Evolutionary conservation across 1,140 invertebrate species (phyloP), one percentile per base, ranked within the genome.

Genomic region (Mya arenaria): DNA sequence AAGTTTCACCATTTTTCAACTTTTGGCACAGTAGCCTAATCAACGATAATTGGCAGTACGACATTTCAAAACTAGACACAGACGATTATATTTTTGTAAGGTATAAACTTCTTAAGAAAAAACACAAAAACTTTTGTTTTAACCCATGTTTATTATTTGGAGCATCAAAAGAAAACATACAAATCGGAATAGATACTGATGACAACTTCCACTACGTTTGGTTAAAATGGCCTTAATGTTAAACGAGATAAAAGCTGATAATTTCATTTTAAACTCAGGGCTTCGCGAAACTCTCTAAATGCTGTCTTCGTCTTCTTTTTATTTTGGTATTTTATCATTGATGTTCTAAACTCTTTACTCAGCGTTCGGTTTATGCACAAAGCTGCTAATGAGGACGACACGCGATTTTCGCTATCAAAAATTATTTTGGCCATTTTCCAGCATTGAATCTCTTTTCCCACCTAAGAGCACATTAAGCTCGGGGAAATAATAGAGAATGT

Each of bases 101-200:
- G 15, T 63, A 34, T 36, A 60, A 32, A 28, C 17, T 60, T 1
- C 58, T 4, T n/a, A 60, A 60, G 19, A 60, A 60, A 17, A 60
- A 60, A 60, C 58, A 60, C 58, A 60, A 60, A 32, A 60, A 60
- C 58, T 60, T 32, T 17, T 60, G 58, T 60, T 60, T 60, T 32
- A 60, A 60, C 19, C 58, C 58, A 60, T 60, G 58, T 60, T 5
- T 60, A 32, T 60, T 60, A 60, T 60, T 60, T 32, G 58, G 58
- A 4, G 58, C 58, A 28, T 32, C 58, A 2, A 60, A 60, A 28
- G 58, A 60, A 60, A 25, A 13, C 10, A 1, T 60, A 28, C 25
- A 60, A 25, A 60, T 60, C 5, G 58, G 58, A 13, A 32, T 60
- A 28, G 58, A 60, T 28, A 28, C 58, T 15, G 58, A 60, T 17